Conservation (phyloP, 2,113 vertebrate genomes). For the Odobenus rosmarus region DNA sequence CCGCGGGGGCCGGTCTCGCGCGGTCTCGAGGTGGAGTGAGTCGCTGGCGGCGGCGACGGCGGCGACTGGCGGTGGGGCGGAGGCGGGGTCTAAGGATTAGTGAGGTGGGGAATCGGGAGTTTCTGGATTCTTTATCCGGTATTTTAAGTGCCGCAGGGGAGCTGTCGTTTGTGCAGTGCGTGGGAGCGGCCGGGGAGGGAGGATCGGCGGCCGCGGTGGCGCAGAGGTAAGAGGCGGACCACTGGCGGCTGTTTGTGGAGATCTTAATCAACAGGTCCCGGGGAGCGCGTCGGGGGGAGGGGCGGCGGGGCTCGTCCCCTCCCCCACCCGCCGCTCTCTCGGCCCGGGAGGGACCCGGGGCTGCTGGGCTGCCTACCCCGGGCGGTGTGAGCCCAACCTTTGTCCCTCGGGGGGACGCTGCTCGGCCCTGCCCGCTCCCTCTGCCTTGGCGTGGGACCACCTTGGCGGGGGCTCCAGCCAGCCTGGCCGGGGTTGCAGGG, state of each 20-base stretch:
- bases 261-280: conserved; percentile 75
- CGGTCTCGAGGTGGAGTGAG: conserved; percentile 73
- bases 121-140: conserved; percentile 70
- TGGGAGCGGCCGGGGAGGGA: not conserved
- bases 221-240: conserved; percentile 67
- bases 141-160: not conserved
- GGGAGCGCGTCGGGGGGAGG: conserved; percentile 32
- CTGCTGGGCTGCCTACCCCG: not conserved
- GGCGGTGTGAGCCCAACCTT: conserved; percentile 56
- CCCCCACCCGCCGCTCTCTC: not conserved
- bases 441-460: not conserved
- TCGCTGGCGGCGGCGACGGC: conserved; percentile 59
- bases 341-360: not conserved
- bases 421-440: not conserved
- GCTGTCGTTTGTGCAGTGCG: not conserved
- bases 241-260: not conserved
- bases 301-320: not conserved
- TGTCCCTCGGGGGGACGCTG: conserved; percentile 63
- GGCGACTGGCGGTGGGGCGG: conserved; percentile 70
- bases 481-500: not conserved
- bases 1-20: conserved; percentile 77
- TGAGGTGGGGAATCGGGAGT: conserved; percentile 57
- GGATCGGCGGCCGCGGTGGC: not conserved
- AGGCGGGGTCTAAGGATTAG: conserved; percentile 68
- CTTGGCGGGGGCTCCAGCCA: not conserved